Base-by-base conservation (phyloP, 1,140 invertebrate genomes). In the Trialeurodes vaporariorum region DNA sequence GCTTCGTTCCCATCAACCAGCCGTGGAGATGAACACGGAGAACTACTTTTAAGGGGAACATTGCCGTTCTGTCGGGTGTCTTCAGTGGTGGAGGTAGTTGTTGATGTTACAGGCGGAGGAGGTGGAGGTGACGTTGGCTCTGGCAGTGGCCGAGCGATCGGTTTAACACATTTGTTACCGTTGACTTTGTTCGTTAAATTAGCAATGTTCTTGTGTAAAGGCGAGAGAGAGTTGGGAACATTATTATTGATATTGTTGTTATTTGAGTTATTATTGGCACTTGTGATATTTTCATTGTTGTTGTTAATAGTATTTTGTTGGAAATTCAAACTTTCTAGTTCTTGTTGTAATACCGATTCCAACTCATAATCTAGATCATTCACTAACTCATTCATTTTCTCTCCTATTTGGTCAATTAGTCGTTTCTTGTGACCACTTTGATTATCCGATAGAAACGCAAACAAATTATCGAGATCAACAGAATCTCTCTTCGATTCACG, bases 391-490 rank as follows among this genome's bases (percentile, higher is more conserved):
- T 91, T 86, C 89, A 94, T 93, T 73, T 87, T 85, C 72, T 89
- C 85, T 2, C 89, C 89, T 62, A 93, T 92, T 76, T 92, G 89
- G n/a, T 91, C 88, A 21, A 93, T 88, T 11, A 90, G 85, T 66
- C 86, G 83, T 61, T 85, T 82, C 27, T 83, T 79, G 40, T 79
- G 78, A 67, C 80, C 79, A 75, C 62, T 74, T 74, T 91, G 88
- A 21, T 92, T 86, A 69, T 94, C 91, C 0, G 90, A 90, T 11
- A 97, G 80, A 76, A 97, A 97, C 62, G 91, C 91, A 79, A 96
- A 97, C 72, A 97, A 82, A 79, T 94, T 93, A 77, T 97, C 94
- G 63, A 97, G 81, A 76, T 96, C 93, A 0, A 96, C 88, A 0
- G 90, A 90, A 67, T 90, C 85, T 65, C 81, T 69, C 67, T 81